These are phyloP conservation scores for Andrena praecox DNA, from an alignment of 2,888 invertebrate species.

Conservation along the genomic window DNA sequence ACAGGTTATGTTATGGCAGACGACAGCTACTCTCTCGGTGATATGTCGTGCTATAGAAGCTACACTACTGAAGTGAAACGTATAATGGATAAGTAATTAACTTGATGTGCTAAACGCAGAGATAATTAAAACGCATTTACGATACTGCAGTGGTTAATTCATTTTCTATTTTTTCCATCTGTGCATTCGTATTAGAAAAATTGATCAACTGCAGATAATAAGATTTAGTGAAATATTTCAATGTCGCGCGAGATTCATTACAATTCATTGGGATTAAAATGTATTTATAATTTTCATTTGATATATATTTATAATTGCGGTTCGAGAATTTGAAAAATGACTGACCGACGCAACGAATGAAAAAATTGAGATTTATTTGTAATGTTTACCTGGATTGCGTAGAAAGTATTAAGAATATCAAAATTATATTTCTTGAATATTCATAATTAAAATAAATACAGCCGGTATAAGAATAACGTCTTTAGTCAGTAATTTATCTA, in stretches of 20 bases:
- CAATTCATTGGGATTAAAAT: not conserved
- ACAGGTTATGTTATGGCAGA: constrained; percentile 64
- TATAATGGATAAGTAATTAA: not conserved
- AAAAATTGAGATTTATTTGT: too few relatives aligned
- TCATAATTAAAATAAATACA: not conserved
- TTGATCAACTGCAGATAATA: not conserved
- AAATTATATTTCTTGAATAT: not conserved
- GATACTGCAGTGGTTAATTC: not conserved
- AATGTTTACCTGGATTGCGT: too few relatives aligned
- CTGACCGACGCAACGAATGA: too few relatives aligned
- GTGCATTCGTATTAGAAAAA: not conserved
- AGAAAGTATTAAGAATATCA: not conserved
- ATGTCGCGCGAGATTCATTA: not conserved
- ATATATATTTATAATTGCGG: too few relatives aligned
- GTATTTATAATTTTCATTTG: not conserved
- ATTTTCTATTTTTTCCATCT: not conserved
- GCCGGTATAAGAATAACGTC: not conserved
- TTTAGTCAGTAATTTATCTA: not conserved
- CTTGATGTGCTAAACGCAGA: too few relatives aligned
- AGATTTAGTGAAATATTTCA: not conserved
- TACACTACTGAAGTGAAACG: not conserved
- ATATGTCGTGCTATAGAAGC: constrained; percentile 9
- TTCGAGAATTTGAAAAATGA: too few relatives aligned
- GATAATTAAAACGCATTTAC: not conserved
- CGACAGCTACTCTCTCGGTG: constrained; percentile 44